Conservation (phyloP, 2,888 invertebrate genomes). For the Mesoligia furuncula region DNA sequence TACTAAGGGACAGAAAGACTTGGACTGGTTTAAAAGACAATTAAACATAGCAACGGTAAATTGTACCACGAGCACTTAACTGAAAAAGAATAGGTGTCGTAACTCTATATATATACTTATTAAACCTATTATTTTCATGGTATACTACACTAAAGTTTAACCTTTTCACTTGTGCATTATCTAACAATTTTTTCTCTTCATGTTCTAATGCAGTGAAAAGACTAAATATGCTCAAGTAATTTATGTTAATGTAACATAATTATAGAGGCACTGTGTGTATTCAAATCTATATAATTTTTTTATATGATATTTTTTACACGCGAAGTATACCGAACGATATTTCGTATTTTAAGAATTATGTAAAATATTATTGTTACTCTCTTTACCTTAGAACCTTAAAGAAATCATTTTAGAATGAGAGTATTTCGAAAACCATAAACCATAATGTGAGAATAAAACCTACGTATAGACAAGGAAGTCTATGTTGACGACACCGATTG, state of each 20-base stretch:
- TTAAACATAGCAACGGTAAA: slow-evolving; percentile 70
- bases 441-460: slow-evolving; percentile 58
- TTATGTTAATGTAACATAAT: slow-evolving; percentile 91
- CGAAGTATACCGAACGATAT: slow-evolving; percentile 76
- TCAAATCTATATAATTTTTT: slow-evolving; percentile 82
- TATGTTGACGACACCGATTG: slow-evolving; percentile 58
- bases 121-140: slow-evolving; percentile 83
- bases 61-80: slow-evolving; percentile 81
- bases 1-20: slow-evolving; percentile 61
- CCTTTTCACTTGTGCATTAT: slow-evolving; percentile 81
- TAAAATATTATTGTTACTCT: slow-evolving; percentile 70
- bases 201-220: slow-evolving; percentile 81
- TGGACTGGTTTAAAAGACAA: slow-evolving; percentile 65
- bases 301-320: slow-evolving; percentile 85
- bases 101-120: slow-evolving; percentile 81
- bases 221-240: slow-evolving; percentile 88
- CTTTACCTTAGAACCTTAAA: slow-evolving; percentile 61
- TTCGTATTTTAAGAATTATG: slow-evolving; percentile 72
- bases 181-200: slow-evolving; percentile 56
- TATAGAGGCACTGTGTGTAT: slow-evolving; percentile 91
- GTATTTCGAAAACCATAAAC: slow-evolving; percentile 56
- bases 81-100: slow-evolving; percentile 80
- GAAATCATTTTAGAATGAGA: slow-evolving; percentile 61
- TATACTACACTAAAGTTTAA: slow-evolving; percentile 86
- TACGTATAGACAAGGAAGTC: slow-evolving; percentile 50